Base-by-base conservation (phyloP, 2,113 vertebrate genomes). In the Boleophthalmus pectinirostris region DNA sequence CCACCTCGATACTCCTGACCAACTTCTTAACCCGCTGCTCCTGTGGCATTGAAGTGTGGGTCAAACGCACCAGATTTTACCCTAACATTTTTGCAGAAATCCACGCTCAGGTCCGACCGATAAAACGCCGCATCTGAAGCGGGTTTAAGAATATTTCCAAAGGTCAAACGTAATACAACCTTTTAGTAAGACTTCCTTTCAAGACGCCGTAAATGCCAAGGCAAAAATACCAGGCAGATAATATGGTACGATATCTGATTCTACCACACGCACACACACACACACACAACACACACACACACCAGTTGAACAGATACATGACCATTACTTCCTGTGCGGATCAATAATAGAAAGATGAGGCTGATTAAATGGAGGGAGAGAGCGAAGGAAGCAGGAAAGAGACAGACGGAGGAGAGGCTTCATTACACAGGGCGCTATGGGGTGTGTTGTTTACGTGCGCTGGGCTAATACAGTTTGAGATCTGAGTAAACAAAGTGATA, bases 301-400 rank as follows among this genome's bases (percentile, higher is more conserved):
- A 71, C 23, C 38, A 72, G 73, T 79, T 82, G 64, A 81, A 79
- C 46, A 68, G 77, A 65, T 56, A 73, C 73, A 73, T 71, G 76
- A 70, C 71, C 51, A 79, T 69, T 78, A 49, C 80, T 83, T 88
- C 82, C 49, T 58, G 65, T 61, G 66, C 1, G n/a, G 74, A 88
- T 89, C 82, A 58, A 89, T 86, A 45, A 66, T 47, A 53, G 69
- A 74, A 81, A 85, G 65, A 70, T 24, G 78, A 70, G 38, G 21
- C 47, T 15, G 69, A 79, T 53, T 58, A 80, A 78, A 78, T 66
- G 35, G 29, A 65, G 38, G 23, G 33, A 38, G 60, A 38, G 23
- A 70, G 60, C 49, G 33, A 38, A 20, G 24, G 65, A 57, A 71
- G 35, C 72, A 66, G 70, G 11, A 76, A 24, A 46, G 54, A 46